Evolutionary conservation across 1,140 invertebrate genomes (phyloP).

Genomic region (Dreissena polymorpha): DNA sequence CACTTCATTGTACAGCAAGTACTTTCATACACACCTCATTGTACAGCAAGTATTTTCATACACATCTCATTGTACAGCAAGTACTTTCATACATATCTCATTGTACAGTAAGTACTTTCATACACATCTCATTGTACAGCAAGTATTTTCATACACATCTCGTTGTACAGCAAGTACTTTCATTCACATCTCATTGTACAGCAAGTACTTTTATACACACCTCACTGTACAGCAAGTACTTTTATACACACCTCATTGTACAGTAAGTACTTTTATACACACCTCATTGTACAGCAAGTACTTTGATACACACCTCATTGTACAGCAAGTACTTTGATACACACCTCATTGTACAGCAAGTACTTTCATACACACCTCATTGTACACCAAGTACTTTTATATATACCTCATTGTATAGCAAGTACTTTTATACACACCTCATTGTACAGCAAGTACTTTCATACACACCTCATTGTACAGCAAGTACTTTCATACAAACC

Average conservation of each 20-base stretch:
- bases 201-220: constrained; percentile 31
- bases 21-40: constrained; percentile 72
- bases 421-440: constrained; percentile 38
- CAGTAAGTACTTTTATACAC: constrained; percentile 76
- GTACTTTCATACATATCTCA: constrained; percentile 37
- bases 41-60: constrained; percentile 83
- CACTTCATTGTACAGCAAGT: constrained; percentile 84
- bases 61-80: constrained; percentile 83
- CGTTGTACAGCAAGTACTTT: constrained; percentile 84
- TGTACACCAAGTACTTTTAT: constrained; percentile 83
- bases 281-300: constrained; percentile 84
- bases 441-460: constrained; percentile 84
- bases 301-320: constrained; percentile 72
- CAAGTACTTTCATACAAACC: constrained; percentile 32
- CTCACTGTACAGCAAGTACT: constrained; percentile 84
- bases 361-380: constrained; percentile 64
- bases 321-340: constrained; percentile 82
- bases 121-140: constrained; percentile 82
- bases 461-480: constrained; percentile 82
- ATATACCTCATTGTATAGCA: constrained; percentile 82
- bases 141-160: constrained; percentile 35
- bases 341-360: constrained; percentile 83
- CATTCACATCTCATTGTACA: constrained; percentile 82
- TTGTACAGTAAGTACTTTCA: constrained; percentile 84
- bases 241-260: constrained; percentile 80